Evolutionary conservation across 2,113 vertebrate genomes (phyloP).

Genomic region (Chloebia gouldiae): DNA sequence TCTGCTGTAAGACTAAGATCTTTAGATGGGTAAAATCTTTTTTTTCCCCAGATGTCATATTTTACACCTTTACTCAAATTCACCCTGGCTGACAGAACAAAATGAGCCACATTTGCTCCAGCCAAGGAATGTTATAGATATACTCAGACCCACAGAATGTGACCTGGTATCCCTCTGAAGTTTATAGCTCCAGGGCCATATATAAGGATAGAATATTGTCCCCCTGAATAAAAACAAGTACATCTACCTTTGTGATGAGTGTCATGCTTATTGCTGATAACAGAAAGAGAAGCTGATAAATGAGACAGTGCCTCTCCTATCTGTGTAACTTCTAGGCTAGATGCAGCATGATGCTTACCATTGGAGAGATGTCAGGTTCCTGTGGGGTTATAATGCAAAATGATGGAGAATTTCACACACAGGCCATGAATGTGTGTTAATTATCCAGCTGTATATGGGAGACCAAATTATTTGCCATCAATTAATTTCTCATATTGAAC

Average conservation of each 20-base stretch:
- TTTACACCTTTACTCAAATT: background rate
- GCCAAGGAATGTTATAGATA: background rate
- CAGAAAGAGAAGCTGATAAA: background rate
- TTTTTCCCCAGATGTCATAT: background rate
- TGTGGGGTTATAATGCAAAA: background rate
- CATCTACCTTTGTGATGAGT: background rate
- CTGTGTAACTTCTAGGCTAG: background rate
- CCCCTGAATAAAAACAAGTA: background rate
- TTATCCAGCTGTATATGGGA: background rate
- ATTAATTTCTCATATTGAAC: background rate
- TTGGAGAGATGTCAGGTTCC: fast-evolving
- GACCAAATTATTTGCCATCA: background rate
- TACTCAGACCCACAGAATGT: background rate
- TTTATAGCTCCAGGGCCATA: background rate
- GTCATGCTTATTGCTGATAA: background rate
- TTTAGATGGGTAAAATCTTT: background rate
- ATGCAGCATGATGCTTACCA: background rate
- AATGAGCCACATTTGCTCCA: background rate
- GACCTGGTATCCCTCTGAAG: background rate
- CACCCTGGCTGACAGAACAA: background rate
- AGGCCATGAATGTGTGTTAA: background rate
- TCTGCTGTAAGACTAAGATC: background rate
- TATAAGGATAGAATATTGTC: background rate
- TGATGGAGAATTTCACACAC: background rate
- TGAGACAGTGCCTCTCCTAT: background rate